A percentile compares a stretch with the other conserved stretches of the same genome.
Evolutionary conservation across 2,113 vertebrate genomes (phyloP).

Genomic region (Salvator merianae): DNA sequence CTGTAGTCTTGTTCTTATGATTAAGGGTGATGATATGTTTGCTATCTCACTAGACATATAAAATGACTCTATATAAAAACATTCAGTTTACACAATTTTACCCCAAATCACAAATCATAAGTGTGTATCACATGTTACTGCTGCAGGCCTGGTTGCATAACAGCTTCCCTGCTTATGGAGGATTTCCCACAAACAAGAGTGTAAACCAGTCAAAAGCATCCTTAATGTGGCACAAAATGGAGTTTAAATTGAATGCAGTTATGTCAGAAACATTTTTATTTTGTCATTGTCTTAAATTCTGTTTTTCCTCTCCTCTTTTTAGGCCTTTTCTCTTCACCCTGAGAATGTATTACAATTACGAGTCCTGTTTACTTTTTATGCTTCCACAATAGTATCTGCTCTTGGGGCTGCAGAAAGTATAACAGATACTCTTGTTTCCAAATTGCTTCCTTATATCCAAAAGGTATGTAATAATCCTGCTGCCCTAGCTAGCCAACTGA

Average conservation of each 20-base stretch:
- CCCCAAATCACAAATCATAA: background rate
- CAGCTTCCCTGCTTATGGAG: background rate
- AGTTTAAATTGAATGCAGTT: background rate
- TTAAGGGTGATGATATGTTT: background rate
- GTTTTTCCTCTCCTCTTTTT: background rate
- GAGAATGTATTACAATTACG: constrained; percentile 80
- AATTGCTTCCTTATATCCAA: constrained; percentile 91
- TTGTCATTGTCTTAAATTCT: background rate
- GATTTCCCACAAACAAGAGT: background rate
- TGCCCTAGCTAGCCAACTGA: background rate
- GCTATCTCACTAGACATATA: background rate
- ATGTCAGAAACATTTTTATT: background rate
- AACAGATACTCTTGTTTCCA: constrained; percentile 83
- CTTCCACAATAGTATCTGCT: constrained; percentile 86
- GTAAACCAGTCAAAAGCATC: background rate
- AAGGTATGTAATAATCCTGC: constrained; percentile 73
- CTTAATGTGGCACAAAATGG: background rate
- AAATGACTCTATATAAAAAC: background rate
- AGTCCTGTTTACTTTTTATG: constrained; percentile 93
- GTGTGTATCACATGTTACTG: background rate
- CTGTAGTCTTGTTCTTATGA: background rate
- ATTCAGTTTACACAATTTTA: background rate
- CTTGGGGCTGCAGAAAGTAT: constrained; percentile 80
- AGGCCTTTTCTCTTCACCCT: constrained; percentile 83
- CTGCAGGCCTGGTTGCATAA: background rate